A percentile compares a stretch with the other conserved stretches of the same genome.
These are phyloP conservation scores for Zoanthus solanderi DNA, from an alignment of 92 coral and sea anemone genomes.

Conservation along the genomic window DNA sequence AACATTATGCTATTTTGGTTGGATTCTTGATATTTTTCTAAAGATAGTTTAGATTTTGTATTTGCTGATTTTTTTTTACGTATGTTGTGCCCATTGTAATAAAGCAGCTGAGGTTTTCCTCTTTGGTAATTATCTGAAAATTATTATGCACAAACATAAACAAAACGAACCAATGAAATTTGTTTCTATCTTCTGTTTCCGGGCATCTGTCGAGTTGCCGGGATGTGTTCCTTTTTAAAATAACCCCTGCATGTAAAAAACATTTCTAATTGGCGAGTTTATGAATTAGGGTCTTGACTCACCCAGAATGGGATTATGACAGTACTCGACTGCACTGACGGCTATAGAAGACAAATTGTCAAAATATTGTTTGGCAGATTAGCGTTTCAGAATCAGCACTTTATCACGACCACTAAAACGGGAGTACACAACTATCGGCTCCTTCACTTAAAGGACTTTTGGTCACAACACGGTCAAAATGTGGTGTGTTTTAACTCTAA, in stretches of 20 bases:
- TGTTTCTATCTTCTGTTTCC: slow-evolving; percentile 16
- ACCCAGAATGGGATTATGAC: not conserved
- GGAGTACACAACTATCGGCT: not conserved
- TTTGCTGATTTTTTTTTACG: not conserved
- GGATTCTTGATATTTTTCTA: not conserved
- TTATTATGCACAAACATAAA: slow-evolving; percentile 31
- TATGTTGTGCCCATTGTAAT: not conserved
- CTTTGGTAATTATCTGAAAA: not conserved
- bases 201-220: slow-evolving; percentile 29
- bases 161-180: slow-evolving; percentile 39
- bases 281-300: not conserved
- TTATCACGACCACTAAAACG: not conserved
- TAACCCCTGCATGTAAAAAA: not conserved
- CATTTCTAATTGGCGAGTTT: slow-evolving; percentile 3
- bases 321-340: not conserved
- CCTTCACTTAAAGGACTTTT: not conserved
- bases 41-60: not conserved
- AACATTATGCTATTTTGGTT: not conserved
- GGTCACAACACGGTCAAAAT: not conserved
- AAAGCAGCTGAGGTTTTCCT: slow-evolving; percentile 4
- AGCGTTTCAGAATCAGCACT: not conserved
- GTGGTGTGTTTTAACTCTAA: not conserved
- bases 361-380: not conserved
- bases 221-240: slow-evolving; percentile 1
- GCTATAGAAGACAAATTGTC: not conserved